Evolutionary conservation across 1,140 invertebrate species (phyloP), one percentile per base, ranked within the genome.

Genomic region (Habropoda laboriosa): DNA sequence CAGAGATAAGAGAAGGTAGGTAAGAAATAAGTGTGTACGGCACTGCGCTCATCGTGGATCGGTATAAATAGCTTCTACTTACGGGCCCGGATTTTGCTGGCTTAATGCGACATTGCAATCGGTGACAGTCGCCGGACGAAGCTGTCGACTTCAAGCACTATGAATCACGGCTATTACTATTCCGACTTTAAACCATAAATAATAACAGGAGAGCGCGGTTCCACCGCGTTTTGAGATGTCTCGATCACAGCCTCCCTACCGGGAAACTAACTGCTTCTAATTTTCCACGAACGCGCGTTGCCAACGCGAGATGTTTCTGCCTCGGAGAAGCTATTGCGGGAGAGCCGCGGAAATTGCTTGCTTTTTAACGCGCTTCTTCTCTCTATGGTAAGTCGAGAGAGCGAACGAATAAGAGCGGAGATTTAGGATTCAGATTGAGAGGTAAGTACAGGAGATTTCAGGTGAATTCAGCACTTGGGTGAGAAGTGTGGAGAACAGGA

Each of bases 1-100:
- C 21, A 40, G 4, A 58, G 68, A 71, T 70, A 80, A 66, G 51
- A 61, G 45, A 30, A 35, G 32, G 13, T 32, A 35, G 61, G 35
- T 71, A 73, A 53, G 61, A 76, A 76, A 79, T 77, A 72, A 74
- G 57, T 24, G 18, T 71, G 58, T 73, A 60, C 45, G 42, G 38
- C n/a, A 47, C 67, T 67, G 45, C 21, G 21, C n/a, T 75, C 40
- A 66, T 61, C 67, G 55, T 53, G 70, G 61, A 80, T 79, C 70
- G 38, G 53, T 87, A 79, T 83, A 86, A 86, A 86, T 86, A 86
- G 70, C 64, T 57, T 55, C 64, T 76, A 76, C 67, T 86, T 86
- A 80, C 55, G 73, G 51, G 60, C 67, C 45, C 67, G 73, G 82
- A 84, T 72, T 85, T 84, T 47, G 78, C 53, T 40, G 49, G 68